Percentiles rank a stretch among this genome's conserved stretches.
Conservation (phyloP, 2,888 invertebrate species). For the Tipula vernalis region DNA sequence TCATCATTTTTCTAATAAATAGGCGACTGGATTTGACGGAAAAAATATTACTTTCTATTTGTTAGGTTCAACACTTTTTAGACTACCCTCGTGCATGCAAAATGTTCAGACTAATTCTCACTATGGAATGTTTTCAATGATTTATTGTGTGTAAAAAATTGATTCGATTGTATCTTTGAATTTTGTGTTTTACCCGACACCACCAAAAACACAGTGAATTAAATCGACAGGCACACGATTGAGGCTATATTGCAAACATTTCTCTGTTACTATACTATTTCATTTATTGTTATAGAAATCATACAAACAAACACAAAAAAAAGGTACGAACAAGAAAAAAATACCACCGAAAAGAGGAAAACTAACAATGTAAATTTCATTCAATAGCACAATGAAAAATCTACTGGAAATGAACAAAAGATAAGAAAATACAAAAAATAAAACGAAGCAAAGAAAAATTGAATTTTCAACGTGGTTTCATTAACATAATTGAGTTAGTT, state of each 20-base stretch:
- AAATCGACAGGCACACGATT: background rate
- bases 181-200: background rate
- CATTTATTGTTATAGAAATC: background rate
- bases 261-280: background rate
- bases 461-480: slow-evolving; percentile 4
- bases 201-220: background rate
- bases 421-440: background rate
- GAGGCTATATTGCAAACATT: background rate
- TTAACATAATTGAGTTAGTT: slow-evolving; percentile 4
- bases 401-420: background rate
- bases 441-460: background rate
- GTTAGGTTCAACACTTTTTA: too few relatives aligned
- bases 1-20: too few relatives aligned
- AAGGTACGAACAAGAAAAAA: background rate
- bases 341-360: background rate
- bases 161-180: background rate
- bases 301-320: background rate
- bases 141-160: background rate
- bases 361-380: background rate
- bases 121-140: background rate
- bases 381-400: background rate
- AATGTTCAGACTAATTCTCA: too few relatives aligned
- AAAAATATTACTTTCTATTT: too few relatives aligned
- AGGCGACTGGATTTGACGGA: too few relatives aligned
- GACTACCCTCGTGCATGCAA: too few relatives aligned